Evolutionary conservation across 2,888 invertebrate genomes (phyloP).

Genomic region (Graphium colonna): DNA sequence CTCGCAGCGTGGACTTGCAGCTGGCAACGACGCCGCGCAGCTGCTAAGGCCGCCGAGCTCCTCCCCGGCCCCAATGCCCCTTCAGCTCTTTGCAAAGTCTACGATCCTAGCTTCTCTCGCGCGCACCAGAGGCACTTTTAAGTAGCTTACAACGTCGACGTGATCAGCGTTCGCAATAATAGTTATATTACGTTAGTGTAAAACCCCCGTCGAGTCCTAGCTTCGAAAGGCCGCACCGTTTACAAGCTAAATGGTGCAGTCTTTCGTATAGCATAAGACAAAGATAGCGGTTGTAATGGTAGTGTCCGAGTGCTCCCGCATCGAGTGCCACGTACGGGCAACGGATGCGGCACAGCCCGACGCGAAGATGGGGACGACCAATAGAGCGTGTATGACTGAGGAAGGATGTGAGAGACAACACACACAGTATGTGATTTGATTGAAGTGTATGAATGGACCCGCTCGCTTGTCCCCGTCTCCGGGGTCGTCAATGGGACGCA

Average conservation of each 20-base stretch:
- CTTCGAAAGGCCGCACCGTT: conserved; percentile 48
- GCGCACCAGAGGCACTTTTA: conserved; percentile 81
- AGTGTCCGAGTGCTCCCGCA: conserved; percentile 62
- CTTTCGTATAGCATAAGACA: conserved; percentile 56
- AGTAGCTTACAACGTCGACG: conserved; percentile 60
- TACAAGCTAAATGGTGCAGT: conserved; percentile 39
- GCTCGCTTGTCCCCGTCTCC: conserved; percentile 78
- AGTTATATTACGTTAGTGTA: conserved; percentile 70
- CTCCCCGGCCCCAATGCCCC: conserved; percentile 82
- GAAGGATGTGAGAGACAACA: conserved; percentile 60
- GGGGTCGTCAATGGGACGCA: conserved; percentile 66
- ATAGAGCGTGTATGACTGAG: conserved; percentile 62
- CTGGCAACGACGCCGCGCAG: conserved; percentile 89
- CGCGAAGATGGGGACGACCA: conserved; percentile 76
- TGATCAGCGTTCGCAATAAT: conserved; percentile 74
- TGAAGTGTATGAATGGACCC: conserved; percentile 51
- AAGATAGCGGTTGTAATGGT: conserved; percentile 70
- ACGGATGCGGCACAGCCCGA: conserved; percentile 48
- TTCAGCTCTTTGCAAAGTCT: conserved; percentile 89
- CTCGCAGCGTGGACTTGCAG: conserved; percentile 94
- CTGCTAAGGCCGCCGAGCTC: conserved; percentile 83
- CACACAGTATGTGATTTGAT: conserved; percentile 35
- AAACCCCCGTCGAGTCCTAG: conserved; percentile 69
- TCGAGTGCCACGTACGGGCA: conserved; percentile 51
- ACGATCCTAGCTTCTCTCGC: conserved; percentile 91